Conservation (phyloP, 2,113 vertebrate species). For the Phocoena phocoena region DNA sequence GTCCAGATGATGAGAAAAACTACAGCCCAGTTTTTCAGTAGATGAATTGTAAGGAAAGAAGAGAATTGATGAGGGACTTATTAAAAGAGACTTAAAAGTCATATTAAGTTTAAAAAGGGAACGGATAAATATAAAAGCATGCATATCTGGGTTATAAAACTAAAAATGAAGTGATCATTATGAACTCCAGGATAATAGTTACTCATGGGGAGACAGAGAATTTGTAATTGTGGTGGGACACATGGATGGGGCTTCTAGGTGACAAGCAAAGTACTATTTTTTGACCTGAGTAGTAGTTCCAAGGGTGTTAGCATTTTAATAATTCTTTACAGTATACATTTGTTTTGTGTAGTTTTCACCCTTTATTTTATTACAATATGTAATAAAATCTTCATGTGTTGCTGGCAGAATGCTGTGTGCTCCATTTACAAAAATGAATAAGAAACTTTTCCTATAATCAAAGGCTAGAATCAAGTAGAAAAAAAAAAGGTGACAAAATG, state of each 20-base stretch:
- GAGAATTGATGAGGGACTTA: neutral
- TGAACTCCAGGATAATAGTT: neutral
- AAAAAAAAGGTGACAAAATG: neutral
- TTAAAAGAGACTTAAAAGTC: neutral
- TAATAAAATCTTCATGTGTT: neutral
- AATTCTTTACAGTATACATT: neutral
- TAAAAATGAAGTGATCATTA: neutral
- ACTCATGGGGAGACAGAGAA: neutral
- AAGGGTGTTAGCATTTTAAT: neutral
- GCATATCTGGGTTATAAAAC: neutral
- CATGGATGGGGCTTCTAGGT: neutral
- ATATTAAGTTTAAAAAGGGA: neutral
- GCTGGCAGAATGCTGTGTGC: neutral
- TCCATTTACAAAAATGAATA: neutral
- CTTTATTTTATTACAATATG: neutral
- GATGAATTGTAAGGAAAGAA: neutral
- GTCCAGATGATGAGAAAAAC: neutral
- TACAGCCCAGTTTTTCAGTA: neutral
- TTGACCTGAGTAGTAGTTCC: neutral
- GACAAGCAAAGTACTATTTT: neutral
- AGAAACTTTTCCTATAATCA: neutral
- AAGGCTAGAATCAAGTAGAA: neutral
- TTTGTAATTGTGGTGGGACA: neutral
- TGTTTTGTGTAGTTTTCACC: neutral
- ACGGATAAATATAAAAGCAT: neutral